phyloP scores from a whole-genome alignment of 2,113 vertebrate species.

The Amphilophus citrinellus region DNA sequence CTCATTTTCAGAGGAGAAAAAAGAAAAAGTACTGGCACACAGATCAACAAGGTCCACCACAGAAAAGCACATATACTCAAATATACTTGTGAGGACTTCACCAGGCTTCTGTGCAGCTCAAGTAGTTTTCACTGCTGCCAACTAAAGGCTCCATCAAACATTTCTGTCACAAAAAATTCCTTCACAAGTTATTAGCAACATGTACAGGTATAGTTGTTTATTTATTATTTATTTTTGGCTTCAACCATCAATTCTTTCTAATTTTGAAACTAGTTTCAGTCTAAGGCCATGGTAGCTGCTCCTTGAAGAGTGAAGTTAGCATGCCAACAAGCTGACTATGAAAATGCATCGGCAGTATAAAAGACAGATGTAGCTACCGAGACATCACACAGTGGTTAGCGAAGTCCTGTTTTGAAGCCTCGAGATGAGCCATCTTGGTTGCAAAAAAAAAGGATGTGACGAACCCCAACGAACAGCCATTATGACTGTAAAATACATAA shows the following conservation, averaged over 20 bases:
- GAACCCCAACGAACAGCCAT: too few species aligned
- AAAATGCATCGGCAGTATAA: neutral
- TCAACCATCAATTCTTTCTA: neutral
- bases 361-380: neutral
- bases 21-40: conserved; percentile 20
- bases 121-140: neutral
- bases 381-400: neutral
- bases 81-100: neutral
- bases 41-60: neutral
- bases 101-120: neutral
- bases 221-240: neutral
- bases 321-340: rapidly evolving
- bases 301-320: neutral
- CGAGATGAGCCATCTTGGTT: neutral
- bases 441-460: neutral
- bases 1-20: conserved; percentile 34
- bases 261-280: neutral
- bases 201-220: neutral
- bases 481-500: neutral
- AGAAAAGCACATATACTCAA: neutral
- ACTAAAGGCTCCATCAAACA: neutral
- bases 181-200: neutral
- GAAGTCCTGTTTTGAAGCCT: neutral
- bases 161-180: neutral
- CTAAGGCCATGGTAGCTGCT: too few species aligned